Percentiles rank a stretch among this genome's conserved stretches.
Conservation (phyloP, 2,797 vertebrate species). For the Synaphobranchus kaupii region DNA sequence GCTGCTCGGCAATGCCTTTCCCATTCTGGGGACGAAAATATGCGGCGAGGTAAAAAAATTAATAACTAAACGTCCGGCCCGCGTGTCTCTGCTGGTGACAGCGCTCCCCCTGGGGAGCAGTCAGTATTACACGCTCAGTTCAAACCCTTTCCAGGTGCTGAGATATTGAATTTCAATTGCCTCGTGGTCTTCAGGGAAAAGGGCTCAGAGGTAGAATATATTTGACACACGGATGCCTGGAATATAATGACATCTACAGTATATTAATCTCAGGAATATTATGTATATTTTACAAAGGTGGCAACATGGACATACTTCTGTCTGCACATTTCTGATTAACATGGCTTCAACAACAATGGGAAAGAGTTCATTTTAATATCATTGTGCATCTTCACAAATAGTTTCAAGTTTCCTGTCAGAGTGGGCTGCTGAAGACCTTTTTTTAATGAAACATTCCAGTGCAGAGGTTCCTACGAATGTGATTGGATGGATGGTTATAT, state of each 20-base stretch:
- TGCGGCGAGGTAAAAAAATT: slow-evolving; percentile 39
- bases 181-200: slow-evolving; percentile 48
- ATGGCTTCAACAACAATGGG: too few species aligned
- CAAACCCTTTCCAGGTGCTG: slow-evolving; percentile 48
- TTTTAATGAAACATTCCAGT: too few species aligned
- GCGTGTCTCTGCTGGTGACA: slow-evolving; percentile 47
- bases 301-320: too few species aligned
- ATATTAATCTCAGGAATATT: too few species aligned
- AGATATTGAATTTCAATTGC: slow-evolving; percentile 61
- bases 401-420: too few species aligned
- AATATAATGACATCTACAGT: slow-evolving; percentile 54
- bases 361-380: too few species aligned
- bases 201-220: slow-evolving; percentile 48
- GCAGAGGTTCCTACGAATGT: too few species aligned
- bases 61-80: slow-evolving; percentile 51
- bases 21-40: slow-evolving; percentile 51
- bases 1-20: slow-evolving; percentile 40
- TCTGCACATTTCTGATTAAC: too few species aligned
- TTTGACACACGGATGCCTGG: slow-evolving; percentile 53
- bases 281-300: too few species aligned
- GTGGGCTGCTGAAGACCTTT: too few species aligned
- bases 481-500: too few species aligned
- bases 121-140: slow-evolving; percentile 46
- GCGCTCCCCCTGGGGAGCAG: slow-evolving; percentile 46
- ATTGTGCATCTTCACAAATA: too few species aligned